Evolutionary conservation across 2,888 invertebrate genomes (phyloP).

Genomic region (Microctonus aethiopoides): DNA sequence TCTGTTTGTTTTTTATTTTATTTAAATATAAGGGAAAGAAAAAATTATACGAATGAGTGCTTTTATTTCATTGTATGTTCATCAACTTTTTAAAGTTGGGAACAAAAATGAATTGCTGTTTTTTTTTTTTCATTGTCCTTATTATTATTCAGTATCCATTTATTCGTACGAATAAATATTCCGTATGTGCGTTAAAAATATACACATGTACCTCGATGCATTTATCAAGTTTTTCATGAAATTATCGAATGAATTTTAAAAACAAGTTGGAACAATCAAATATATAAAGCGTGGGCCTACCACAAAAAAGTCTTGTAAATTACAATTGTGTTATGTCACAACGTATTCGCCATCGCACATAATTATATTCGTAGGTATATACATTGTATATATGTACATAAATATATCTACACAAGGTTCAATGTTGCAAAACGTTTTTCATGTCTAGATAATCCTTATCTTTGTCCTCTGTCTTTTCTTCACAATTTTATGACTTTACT

Average conservation of each 20-base stretch:
- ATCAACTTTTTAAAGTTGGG: neutral
- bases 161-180: too few species aligned
- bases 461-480: constrained; percentile 25
- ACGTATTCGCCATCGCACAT: constrained; percentile 5
- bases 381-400: neutral
- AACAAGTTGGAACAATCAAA: too few species aligned
- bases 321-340: neutral
- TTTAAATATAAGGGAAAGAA: neutral
- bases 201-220: too few species aligned
- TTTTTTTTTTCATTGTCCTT: neutral
- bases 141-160: too few species aligned
- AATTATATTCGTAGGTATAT: neutral
- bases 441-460: constrained; percentile 16
- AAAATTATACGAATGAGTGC: neutral
- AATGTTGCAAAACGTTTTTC: constrained; percentile 17
- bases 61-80: neutral
- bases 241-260: too few species aligned
- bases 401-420: too few species aligned
- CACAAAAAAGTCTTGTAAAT: neutral
- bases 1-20: too few species aligned
- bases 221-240: too few species aligned
- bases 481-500: constrained; percentile 11
- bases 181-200: too few species aligned
- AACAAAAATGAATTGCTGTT: neutral
- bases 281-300: too few species aligned